A percentile compares a stretch with the other conserved stretches of the same genome.
These are phyloP conservation scores for Micromesistius poutassou DNA, from an alignment of 2,797 vertebrate genomes.

Conservation along the genomic window DNA sequence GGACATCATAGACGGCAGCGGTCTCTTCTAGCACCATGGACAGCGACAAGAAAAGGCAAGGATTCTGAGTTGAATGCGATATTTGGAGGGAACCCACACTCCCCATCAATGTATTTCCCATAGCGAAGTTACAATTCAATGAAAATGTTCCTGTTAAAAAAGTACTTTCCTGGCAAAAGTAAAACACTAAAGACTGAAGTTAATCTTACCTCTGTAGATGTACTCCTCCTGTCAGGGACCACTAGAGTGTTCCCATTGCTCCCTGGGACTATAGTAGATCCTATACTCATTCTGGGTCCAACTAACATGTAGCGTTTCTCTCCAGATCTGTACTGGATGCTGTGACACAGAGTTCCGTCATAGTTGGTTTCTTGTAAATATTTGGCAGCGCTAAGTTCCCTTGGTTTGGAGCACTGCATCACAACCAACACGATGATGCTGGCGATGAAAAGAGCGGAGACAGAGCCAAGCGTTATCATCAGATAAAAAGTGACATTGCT, in stretches of 20 bases:
- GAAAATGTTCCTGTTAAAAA: too few relatives aligned
- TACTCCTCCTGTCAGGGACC: conserved; percentile 17
- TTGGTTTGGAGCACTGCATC: conserved; percentile 59
- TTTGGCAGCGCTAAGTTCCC: conserved; percentile 44
- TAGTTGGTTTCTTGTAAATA: conserved; percentile 52
- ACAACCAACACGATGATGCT: conserved; percentile 54
- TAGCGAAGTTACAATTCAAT: too few relatives aligned
- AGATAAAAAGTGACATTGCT: conserved; percentile 47
- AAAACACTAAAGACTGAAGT: not conserved
- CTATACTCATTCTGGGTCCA: conserved; percentile 66
- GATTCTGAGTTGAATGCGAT: too few relatives aligned
- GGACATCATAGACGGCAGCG: not conserved
- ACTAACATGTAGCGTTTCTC: conserved; percentile 69
- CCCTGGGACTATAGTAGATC: conserved; percentile 59
- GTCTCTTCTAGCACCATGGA: conserved; percentile 14
- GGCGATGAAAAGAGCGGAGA: conserved; percentile 54
- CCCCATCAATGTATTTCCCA: too few relatives aligned
- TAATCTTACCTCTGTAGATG: not conserved
- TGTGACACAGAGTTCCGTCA: conserved; percentile 61
- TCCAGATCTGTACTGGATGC: conserved; percentile 69
- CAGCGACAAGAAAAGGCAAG: not conserved
- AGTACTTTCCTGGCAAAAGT: too few relatives aligned
- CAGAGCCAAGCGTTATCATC: conserved; percentile 53
- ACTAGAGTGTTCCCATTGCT: conserved; percentile 51
- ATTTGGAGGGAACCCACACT: too few relatives aligned